These are phyloP conservation scores for Heliothis peltigera DNA, from an alignment of 2,888 invertebrate species.

Conservation along the genomic window DNA sequence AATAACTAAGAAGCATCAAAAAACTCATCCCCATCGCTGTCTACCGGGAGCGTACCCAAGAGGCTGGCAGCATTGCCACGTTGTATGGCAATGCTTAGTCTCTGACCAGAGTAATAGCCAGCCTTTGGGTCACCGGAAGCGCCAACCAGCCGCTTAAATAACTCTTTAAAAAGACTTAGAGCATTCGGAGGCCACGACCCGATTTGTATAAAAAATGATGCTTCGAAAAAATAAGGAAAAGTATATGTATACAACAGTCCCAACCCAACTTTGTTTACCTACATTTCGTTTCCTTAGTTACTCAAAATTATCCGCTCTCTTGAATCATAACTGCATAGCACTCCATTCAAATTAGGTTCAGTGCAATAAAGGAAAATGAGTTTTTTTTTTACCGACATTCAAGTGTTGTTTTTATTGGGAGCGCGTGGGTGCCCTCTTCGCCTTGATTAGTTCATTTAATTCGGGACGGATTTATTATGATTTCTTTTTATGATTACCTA, in stretches of 20 bases:
- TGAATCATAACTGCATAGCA: slow-evolving; percentile 89
- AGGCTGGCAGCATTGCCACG: too few relatives aligned
- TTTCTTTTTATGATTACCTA: slow-evolving; percentile 71
- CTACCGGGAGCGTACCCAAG: too few relatives aligned
- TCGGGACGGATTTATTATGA: slow-evolving; percentile 85
- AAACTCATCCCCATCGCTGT: too few relatives aligned
- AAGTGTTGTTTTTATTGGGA: slow-evolving; percentile 88
- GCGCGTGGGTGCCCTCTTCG: slow-evolving; percentile 74
- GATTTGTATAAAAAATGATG: too few relatives aligned
- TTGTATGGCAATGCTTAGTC: too few relatives aligned
- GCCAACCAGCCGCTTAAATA: too few relatives aligned
- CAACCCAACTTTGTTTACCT: slow-evolving; percentile 62
- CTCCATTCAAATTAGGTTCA: slow-evolving; percentile 88
- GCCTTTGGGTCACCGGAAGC: too few relatives aligned
- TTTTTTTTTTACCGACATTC: slow-evolving; percentile 86
- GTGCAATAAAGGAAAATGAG: slow-evolving; percentile 89
- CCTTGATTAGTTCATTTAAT: slow-evolving; percentile 87
- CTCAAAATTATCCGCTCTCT: slow-evolving; percentile 88
- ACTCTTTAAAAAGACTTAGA: too few relatives aligned
- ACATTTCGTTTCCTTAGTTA: slow-evolving; percentile 69
- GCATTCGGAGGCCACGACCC: too few relatives aligned
- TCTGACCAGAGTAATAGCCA: too few relatives aligned
- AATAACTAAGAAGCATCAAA: too few relatives aligned
- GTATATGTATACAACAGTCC: not conserved
- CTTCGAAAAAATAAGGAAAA: not conserved